Base-by-base conservation (phyloP, 1,140 invertebrate genomes). In the Sinella curviseta region DNA sequence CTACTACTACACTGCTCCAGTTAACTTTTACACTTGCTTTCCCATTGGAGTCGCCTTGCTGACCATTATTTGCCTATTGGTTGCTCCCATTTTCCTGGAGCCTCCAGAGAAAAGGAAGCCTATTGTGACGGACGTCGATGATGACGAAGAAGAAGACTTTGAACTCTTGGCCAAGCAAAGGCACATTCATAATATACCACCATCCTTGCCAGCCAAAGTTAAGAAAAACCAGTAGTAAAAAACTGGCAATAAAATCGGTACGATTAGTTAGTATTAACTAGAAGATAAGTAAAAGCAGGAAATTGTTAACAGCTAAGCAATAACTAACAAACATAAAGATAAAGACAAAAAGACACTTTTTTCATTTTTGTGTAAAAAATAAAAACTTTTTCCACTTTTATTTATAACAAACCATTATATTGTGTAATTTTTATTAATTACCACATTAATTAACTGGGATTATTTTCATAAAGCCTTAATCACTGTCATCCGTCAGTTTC, bases 31-130 rank as follows among this genome's bases (percentile, higher is more conserved):
- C 35, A 78, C 81, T 28, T 34, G 82, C n/a, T 84, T 84, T 55
- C 83, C 83, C 0, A 82, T 81, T 30, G 48, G 78, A 2, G 79
- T 84, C 31, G 76, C 81, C n/a, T 14, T 78, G 2, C 80, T 81
- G 39, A 84, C 83, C 3, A 84, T 84, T 26, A 74, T 82, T 57
- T 84, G 83, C 65, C 78, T 84, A 1, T 34, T 78, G 16, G 79
- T 84, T 70, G 83, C 83, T 31, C 83, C 83, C 24, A 76, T 81
- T 33, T 84, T 79, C 70, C 20, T 84, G n/a, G 83, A 84, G 24
- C 79, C 82, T 12, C 65, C 74, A 39, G 55, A 65, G 28, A 83
- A 82, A 55, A 1, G 77, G 28, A 83, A 80, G 39, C 60, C 30
- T 1, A 0, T 24, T 12, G 54, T 80, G 0, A 16, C 34, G 14